phyloP scores from a whole-genome alignment of 2,113 vertebrate genomes.

The Colius striatus region DNA sequence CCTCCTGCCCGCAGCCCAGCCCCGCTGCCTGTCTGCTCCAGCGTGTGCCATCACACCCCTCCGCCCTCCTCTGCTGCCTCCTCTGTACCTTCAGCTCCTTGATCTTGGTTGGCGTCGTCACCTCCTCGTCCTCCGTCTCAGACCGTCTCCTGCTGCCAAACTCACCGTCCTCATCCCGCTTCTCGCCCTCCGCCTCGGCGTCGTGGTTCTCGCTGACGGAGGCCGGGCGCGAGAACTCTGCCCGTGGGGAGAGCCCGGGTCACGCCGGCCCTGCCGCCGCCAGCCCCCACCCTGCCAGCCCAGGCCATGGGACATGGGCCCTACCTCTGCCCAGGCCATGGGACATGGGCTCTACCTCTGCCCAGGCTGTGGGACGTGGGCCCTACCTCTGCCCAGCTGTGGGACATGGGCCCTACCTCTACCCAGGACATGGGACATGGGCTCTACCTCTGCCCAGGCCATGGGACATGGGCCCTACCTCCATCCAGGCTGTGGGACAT shows the following conservation, averaged over 20 bases:
- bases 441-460: slow-evolving; percentile 95
- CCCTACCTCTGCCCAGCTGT: too few relatives aligned
- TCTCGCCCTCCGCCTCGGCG: slow-evolving; percentile 70
- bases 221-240: slow-evolving; percentile 91
- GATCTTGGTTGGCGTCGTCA: slow-evolving; percentile 90
- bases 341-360: too few relatives aligned
- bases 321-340: too few relatives aligned
- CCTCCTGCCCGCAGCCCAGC: not conserved
- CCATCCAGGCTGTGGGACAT: too few relatives aligned
- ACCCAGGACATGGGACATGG: too few relatives aligned
- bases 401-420: too few relatives aligned
- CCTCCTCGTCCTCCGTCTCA: slow-evolving; percentile 77
- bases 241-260: not conserved
- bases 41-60: not conserved
- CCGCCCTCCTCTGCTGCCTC: too few relatives aligned
- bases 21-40: not conserved
- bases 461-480: slow-evolving; percentile 83
- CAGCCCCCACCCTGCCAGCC: not conserved
- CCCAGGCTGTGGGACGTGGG: too few relatives aligned
- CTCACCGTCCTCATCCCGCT: slow-evolving; percentile 81
- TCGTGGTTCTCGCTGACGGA: slow-evolving; percentile 92
- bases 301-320: not conserved
- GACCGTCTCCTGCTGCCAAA: slow-evolving; percentile 70
- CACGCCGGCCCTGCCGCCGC: not conserved
- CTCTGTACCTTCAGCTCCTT: slow-evolving; percentile 94